Evolutionary conservation across 2,888 invertebrate genomes (phyloP).

Genomic region (Deroplatys truncata): DNA sequence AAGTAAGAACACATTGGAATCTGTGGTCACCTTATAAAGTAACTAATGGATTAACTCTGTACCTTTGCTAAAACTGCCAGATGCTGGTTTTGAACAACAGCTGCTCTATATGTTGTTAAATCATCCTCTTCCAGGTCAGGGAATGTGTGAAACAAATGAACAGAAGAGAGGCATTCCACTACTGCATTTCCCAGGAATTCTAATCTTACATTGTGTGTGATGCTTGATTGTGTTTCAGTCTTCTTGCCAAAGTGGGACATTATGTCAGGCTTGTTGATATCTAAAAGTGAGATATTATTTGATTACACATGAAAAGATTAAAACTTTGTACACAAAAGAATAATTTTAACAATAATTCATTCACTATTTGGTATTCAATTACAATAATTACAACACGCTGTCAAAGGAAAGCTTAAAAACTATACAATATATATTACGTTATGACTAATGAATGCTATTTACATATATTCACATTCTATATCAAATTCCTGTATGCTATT

Average conservation of each 20-base stretch:
- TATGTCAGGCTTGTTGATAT: constrained; percentile 91
- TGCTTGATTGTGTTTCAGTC: constrained; percentile 86
- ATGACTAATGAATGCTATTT: no score
- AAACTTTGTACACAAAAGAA: background rate
- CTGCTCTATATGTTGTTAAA: constrained; percentile 92
- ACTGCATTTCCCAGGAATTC: constrained; percentile 99
- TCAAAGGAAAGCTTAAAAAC: no score
- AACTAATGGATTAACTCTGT: background rate
- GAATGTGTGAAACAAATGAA: constrained; percentile 95
- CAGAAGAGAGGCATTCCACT: constrained; percentile 93
- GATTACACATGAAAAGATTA: background rate
- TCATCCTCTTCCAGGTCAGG: constrained; percentile 96
- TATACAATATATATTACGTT: no score
- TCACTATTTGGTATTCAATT: no score
- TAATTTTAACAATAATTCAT: no score
- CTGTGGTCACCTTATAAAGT: no score
- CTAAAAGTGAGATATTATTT: constrained; percentile 43
- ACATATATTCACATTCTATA: no score
- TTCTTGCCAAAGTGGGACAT: constrained; percentile 94
- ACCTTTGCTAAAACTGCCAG: constrained; percentile 86
- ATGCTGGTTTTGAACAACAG: constrained; percentile 98
- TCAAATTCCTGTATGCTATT: no score
- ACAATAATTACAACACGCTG: no score
- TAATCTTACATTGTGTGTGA: constrained; percentile 92
- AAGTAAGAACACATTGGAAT: no score